Base-by-base conservation (phyloP, 2,888 invertebrate genomes). In the Icerya purchasi region DNA sequence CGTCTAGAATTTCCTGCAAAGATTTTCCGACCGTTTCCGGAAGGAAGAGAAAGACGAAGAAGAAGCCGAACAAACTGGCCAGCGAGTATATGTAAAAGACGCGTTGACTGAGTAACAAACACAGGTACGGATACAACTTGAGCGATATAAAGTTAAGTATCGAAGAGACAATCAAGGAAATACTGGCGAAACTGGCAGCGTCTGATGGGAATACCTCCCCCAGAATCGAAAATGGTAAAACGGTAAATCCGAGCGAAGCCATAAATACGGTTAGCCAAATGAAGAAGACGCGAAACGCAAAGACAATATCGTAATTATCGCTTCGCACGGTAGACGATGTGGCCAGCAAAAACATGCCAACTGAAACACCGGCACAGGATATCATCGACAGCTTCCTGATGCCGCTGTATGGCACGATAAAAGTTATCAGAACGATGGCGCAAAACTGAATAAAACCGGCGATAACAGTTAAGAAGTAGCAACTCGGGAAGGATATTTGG, bases 341-440 rank as follows among this genome's bases (percentile, higher is more conserved):
- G 1, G 76, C 73, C 24, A 80, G 65, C 1, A 68, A 64, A 2
- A 75, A 65, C 75, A 80, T 76, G 59, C 74, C 75, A 0, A 75
- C n/a, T 0, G 74, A 70, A 74, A 78, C 79, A 0, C 77, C 74
- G 0, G 71, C 62, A 0, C 81, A 80, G 1, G 80, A 81, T 49
- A 76, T 62, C 3, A 80, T 70, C 0, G 82, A 75, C 1, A 81
- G 73, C 1, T 75, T 72, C 54, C 79, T 68, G 54, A 82, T 69
- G 0, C 83, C 83, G 53, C 73, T 75, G 54, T 70, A 72, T 58
- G 77, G 58, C 10, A 58, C n/a, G 19, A 58, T 53, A 20, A 58
- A 58, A 1, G 58, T 58, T 18, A 58, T 49, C 49, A 50, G 54
- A 22, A 22, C 3, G 0, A 53, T 36, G 22, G 36, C 58, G n/a